phyloP scores from a whole-genome alignment of 2,888 invertebrate species.

The Scrobipalpa costella region DNA sequence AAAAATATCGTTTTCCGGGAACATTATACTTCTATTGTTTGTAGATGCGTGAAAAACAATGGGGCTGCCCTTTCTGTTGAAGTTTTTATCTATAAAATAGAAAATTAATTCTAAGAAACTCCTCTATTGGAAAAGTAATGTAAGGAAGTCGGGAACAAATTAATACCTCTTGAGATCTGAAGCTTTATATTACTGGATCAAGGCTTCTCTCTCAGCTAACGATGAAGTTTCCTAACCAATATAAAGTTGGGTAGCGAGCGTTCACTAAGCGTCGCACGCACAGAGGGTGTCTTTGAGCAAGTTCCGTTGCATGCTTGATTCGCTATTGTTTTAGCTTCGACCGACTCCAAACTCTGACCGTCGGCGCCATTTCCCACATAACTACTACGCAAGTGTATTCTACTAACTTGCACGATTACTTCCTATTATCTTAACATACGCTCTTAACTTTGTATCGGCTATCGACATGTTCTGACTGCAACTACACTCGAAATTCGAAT shows the following conservation, averaged over 20 bases:
- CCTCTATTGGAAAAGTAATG: background rate
- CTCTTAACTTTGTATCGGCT: conserved; percentile 63
- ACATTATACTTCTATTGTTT: conserved; percentile 59
- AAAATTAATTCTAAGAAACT: background rate
- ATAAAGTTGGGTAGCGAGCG: conserved; percentile 69
- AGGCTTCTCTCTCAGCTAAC: conserved; percentile 49
- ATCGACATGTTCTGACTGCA: conserved; percentile 57
- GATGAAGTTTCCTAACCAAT: conserved; percentile 74
- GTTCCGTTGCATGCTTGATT: conserved; percentile 79
- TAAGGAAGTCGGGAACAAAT: conserved; percentile 28
- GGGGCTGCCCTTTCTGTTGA: conserved; percentile 27
- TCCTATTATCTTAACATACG: conserved; percentile 69
- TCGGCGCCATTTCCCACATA: conserved; percentile 46
- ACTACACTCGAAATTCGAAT: conserved; percentile 48
- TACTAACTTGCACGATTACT: conserved; percentile 67
- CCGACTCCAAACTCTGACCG: conserved; percentile 69
- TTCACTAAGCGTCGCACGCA: conserved; percentile 75
- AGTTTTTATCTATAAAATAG: background rate
- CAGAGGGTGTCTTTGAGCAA: conserved; percentile 74
- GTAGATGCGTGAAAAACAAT: conserved; percentile 53
- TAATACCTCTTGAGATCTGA: conserved; percentile 44
- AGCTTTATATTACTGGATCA: conserved; percentile 49
- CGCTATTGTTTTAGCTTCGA: conserved; percentile 73
- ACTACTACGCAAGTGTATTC: conserved; percentile 63
- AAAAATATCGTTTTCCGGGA: conserved; percentile 46